phyloP scores from a whole-genome alignment of 2,888 invertebrate species.

The Chaitophorus viminalis region DNA sequence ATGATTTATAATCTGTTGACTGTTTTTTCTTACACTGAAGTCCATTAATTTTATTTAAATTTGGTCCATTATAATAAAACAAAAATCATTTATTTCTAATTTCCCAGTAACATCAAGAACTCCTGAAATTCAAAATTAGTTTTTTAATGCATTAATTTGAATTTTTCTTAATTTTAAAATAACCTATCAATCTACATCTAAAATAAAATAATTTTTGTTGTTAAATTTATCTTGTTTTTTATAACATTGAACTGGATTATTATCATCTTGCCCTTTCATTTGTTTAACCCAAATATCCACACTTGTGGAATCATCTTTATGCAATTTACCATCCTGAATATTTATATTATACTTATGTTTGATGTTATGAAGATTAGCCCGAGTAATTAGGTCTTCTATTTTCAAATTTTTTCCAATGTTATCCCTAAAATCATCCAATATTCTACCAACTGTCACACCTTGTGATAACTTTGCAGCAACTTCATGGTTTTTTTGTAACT shows the following conservation, averaged over 20 bases:
- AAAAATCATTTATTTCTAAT: not conserved
- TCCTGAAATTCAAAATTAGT: not conserved
- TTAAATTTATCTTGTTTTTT: not conserved
- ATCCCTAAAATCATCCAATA: not conserved
- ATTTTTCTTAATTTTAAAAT: no score
- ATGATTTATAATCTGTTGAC: constrained; percentile 69
- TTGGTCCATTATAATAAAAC: not conserved
- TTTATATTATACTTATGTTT: not conserved
- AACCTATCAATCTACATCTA: no score
- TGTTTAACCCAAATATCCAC: not conserved
- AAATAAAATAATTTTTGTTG: no score
- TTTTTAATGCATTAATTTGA: no score
- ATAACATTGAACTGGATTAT: not conserved
- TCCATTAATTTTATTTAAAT: not conserved
- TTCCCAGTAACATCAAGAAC: not conserved
- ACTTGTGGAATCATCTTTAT: not conserved
- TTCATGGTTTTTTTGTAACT: not conserved
- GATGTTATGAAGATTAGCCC: not conserved
- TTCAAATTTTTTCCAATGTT: not conserved
- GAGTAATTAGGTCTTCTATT: not conserved
- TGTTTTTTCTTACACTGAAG: constrained; percentile 5
- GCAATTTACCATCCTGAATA: not conserved
- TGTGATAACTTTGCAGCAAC: not conserved
- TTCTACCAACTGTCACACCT: not conserved
- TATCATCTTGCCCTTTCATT: not conserved